Conservation (phyloP, 1,140 invertebrate genomes). For the Trichonephila clavata region DNA sequence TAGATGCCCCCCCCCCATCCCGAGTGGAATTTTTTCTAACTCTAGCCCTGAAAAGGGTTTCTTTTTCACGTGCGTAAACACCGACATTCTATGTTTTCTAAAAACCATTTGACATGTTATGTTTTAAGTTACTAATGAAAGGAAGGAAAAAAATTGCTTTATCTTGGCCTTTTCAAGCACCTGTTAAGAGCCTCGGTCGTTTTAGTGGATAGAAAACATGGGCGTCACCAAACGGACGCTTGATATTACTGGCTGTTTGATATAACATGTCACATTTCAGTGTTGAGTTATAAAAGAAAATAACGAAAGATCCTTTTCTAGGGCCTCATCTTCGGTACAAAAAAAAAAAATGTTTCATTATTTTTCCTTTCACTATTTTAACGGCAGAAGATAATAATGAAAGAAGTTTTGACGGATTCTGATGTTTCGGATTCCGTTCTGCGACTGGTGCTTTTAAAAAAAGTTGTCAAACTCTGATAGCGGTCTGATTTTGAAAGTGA, state of each 20-base stretch:
- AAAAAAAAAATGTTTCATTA: background rate
- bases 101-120: background rate
- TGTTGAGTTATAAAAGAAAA: conserved; percentile 1
- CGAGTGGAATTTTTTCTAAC: background rate
- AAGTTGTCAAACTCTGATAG: background rate
- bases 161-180: background rate
- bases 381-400: background rate
- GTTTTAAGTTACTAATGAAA: background rate
- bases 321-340: background rate
- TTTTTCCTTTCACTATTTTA: background rate
- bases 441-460: background rate
- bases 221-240: background rate
- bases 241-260: background rate
- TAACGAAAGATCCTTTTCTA: background rate
- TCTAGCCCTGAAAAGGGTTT: background rate
- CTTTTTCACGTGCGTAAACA: background rate
- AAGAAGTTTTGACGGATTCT: background rate
- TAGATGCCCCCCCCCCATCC: background rate
- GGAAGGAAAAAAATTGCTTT: background rate
- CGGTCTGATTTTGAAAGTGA: background rate
- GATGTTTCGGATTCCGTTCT: background rate
- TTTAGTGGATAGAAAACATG: conserved; percentile 14
- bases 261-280: background rate
- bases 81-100: background rate
- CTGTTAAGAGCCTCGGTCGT: background rate